Percentiles rank a stretch among this genome's conserved stretches.
Evolutionary conservation across 2,797 vertebrate genomes (phyloP).

Genomic region (Zalophus californianus): DNA sequence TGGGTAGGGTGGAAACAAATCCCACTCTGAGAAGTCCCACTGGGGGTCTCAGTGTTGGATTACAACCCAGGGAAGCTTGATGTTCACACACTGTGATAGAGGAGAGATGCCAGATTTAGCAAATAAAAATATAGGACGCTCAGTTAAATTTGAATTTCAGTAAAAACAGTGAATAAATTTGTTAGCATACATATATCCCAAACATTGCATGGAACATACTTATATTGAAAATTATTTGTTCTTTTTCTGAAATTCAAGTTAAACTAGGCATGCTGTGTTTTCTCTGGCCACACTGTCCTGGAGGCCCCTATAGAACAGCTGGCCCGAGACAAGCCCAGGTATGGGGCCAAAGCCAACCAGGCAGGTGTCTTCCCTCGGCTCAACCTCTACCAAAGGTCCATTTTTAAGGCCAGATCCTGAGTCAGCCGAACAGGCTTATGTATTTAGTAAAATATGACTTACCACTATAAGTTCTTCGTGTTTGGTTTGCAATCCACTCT

Average conservation of each 20-base stretch:
- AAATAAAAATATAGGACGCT: not conserved
- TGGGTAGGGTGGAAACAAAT: not conserved
- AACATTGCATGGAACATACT: not conserved
- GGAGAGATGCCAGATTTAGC: not conserved
- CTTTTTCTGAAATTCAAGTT: conserved; percentile 18
- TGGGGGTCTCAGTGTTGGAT: not conserved
- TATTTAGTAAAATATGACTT: conserved; percentile 15
- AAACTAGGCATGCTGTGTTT: not conserved
- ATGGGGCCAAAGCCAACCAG: not conserved
- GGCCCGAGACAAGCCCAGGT: not conserved
- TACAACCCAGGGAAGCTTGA: not conserved
- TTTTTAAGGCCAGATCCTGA: not conserved
- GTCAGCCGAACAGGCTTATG: not conserved
- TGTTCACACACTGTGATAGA: not conserved
- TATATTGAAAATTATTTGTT: not conserved
- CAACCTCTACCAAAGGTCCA: not conserved
- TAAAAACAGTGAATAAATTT: conserved; percentile 8
- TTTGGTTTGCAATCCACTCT: not conserved
- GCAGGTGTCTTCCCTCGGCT: not conserved
- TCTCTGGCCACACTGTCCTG: not conserved
- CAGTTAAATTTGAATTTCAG: conserved; percentile 42
- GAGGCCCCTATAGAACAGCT: not conserved
- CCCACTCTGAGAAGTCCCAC: not conserved
- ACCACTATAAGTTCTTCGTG: not conserved
- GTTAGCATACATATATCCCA: not conserved